phyloP scores from a whole-genome alignment of 2,888 invertebrate genomes.

The Acanthococcus lagerstroemiae region DNA sequence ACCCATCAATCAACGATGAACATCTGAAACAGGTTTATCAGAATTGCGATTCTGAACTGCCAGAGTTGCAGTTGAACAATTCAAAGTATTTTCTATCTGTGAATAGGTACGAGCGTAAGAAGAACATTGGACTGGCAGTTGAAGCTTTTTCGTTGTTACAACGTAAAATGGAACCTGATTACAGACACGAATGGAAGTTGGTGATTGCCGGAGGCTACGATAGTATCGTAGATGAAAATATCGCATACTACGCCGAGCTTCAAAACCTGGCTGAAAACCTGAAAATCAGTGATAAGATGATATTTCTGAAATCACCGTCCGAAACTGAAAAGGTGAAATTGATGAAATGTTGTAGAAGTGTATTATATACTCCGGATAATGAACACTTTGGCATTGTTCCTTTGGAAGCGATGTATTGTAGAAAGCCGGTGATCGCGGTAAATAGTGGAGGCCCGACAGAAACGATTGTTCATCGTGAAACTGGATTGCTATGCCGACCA shows the following conservation, averaged over 20 bases:
- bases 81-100: slow-evolving; percentile 71
- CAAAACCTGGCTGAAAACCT: slow-evolving; percentile 53
- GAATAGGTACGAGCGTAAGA: slow-evolving; percentile 95
- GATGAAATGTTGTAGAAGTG: slow-evolving; percentile 61
- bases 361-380: slow-evolving; percentile 90
- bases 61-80: slow-evolving; percentile 40
- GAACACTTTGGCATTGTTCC: slow-evolving; percentile 99
- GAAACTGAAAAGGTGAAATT: slow-evolving; percentile 75
- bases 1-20: slow-evolving; percentile 84
- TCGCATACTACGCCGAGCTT: slow-evolving; percentile 71
- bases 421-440: slow-evolving; percentile 87
- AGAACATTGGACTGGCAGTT: slow-evolving; percentile 80
- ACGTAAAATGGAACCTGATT: slow-evolving; percentile 44
- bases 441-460: slow-evolving; percentile 94
- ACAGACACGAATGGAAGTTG: slow-evolving; percentile 53
- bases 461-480: slow-evolving; percentile 68
- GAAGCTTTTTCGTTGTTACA: slow-evolving; percentile 63
- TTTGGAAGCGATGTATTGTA: slow-evolving; percentile 91
- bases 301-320: slow-evolving; percentile 76
- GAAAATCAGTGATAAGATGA: slow-evolving; percentile 54
- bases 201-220: slow-evolving; percentile 97
- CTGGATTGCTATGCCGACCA: slow-evolving; percentile 69
- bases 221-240: slow-evolving; percentile 73
- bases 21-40: slow-evolving; percentile 48
- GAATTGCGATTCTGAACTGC: slow-evolving; percentile 32